Percentiles rank a stretch among this genome's conserved stretches.
phyloP scores from a whole-genome alignment of 2,797 vertebrate species.

The Sarcophilus harrisii region DNA sequence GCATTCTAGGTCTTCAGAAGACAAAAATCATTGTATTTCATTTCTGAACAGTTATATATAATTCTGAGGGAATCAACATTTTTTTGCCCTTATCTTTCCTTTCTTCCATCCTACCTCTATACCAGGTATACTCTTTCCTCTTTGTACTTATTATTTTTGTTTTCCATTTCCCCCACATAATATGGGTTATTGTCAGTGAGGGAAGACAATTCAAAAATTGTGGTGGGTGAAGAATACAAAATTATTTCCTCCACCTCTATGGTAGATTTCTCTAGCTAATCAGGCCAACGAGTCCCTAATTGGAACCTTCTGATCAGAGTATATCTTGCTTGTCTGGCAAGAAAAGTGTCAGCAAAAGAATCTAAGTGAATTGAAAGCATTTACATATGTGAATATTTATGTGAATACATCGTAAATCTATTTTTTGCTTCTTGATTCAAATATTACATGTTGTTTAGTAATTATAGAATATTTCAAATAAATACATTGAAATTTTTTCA shows the following conservation, averaged over 20 bases:
- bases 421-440: neutral
- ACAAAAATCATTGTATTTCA: neutral
- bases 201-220: neutral
- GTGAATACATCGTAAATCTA: neutral
- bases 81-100: neutral
- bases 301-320: neutral
- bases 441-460: neutral
- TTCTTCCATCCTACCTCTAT: neutral
- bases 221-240: neutral
- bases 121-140: neutral
- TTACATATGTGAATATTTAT: neutral
- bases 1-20: neutral
- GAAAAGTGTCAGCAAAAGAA: neutral
- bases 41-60: neutral
- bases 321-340: neutral
- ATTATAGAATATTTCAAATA: constrained; percentile 2
- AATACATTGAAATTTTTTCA: constrained; percentile 6
- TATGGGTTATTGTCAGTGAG: neutral
- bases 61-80: neutral
- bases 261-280: neutral
- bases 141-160: neutral
- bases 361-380: neutral
- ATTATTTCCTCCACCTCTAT: neutral
- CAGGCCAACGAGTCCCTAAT: neutral
- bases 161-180: neutral